Evolutionary conservation across 2,888 invertebrate species (phyloP).

Genomic region (Monoplex corrugatus): DNA sequence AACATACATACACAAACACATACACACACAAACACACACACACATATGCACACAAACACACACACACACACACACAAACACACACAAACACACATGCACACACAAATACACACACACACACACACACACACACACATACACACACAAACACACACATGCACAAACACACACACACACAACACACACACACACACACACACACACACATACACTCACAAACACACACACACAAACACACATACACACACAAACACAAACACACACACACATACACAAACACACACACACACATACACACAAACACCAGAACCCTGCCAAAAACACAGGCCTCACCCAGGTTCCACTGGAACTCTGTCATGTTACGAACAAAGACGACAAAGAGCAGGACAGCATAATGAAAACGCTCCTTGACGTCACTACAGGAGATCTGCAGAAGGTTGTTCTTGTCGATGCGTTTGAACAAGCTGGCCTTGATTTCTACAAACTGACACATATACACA

Average conservation of each 20-base stretch:
- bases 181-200: not conserved
- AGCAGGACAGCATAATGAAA: conserved; percentile 95
- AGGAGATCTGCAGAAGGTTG: conserved; percentile 96
- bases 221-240: not conserved
- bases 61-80: not conserved
- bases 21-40: too few species aligned
- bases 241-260: not conserved
- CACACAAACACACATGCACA: not conserved
- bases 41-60: not conserved
- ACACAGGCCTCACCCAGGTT: conserved; percentile 84
- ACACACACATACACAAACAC: not conserved
- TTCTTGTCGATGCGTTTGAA: conserved; percentile 99
- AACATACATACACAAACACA: not conserved
- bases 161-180: not conserved
- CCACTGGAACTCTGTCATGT: conserved; percentile 99
- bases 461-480: conserved; percentile 99
- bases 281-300: not conserved
- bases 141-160: not conserved
- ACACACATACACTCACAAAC: too few species aligned
- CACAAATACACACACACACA: too few species aligned
- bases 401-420: conserved; percentile 98
- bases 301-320: not conserved
- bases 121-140: too few species aligned
- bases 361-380: conserved; percentile 96
- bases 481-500: conserved; percentile 88